These are phyloP conservation scores for Diceros bicornis DNA, from an alignment of 2,797 vertebrate species.

Conservation along the genomic window DNA sequence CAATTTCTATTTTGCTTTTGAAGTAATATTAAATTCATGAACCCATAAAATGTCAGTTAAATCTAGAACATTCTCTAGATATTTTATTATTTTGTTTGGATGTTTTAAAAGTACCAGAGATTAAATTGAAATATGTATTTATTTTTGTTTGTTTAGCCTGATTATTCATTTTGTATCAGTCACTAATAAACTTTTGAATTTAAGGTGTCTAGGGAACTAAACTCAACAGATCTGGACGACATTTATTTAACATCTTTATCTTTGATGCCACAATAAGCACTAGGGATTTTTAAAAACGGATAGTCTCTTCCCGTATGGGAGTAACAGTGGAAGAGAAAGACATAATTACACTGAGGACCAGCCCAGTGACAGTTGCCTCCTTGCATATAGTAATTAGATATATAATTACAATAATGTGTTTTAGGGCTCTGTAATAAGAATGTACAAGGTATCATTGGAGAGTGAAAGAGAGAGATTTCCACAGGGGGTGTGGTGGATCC, in stretches of 20 bases:
- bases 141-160: background rate
- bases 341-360: background rate
- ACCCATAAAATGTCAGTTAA: background rate
- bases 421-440: background rate
- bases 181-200: background rate
- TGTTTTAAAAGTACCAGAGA: constrained; percentile 7
- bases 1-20: constrained; percentile 26
- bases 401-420: background rate
- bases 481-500: rapidly evolving
- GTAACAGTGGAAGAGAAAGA: background rate
- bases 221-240: background rate
- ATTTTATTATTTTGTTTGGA: background rate
- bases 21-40: constrained; percentile 2
- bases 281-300: background rate
- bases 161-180: background rate
- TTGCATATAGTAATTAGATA: background rate
- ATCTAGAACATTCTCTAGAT: background rate
- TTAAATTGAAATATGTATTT: background rate
- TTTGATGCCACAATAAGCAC: background rate
- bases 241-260: background rate
- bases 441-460: background rate
- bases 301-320: constrained; percentile 4
- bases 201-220: background rate
- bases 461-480: background rate
- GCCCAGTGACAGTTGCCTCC: background rate